A percentile compares a stretch with the other conserved stretches of the same genome.
Evolutionary conservation across 2,797 vertebrate species (phyloP).

Genomic region (Lagodon rhomboides): DNA sequence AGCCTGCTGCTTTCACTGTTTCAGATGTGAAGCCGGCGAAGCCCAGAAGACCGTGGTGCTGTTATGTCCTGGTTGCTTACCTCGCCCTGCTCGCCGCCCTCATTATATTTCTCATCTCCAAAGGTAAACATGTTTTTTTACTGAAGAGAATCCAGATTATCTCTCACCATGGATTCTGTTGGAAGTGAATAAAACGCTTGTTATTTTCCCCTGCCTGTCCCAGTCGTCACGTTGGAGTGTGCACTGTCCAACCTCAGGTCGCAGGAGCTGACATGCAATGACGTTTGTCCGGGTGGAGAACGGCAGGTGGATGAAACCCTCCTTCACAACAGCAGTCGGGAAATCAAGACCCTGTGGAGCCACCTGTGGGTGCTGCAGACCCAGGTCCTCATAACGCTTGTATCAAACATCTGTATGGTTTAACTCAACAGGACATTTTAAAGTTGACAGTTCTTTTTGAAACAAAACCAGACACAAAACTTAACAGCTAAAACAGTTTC

Average conservation of each 20-base stretch:
- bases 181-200: too few relatives aligned
- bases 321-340: conserved; percentile 65
- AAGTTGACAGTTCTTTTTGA: too few relatives aligned
- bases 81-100: conserved; percentile 83
- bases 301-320: conserved; percentile 4
- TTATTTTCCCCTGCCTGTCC: too few relatives aligned
- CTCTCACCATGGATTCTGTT: too few relatives aligned
- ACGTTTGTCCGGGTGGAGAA: neutral
- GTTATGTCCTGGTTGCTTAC: conserved; percentile 68
- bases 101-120: conserved; percentile 79
- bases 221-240: conserved; percentile 64
- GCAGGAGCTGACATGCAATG: neutral
- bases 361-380: conserved; percentile 54
- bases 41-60: conserved; percentile 42
- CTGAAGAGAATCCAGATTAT: neutral
- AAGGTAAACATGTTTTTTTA: conserved; percentile 81
- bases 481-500: too few relatives aligned
- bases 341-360: conserved; percentile 41
- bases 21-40: conserved; percentile 69
- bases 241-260: neutral
- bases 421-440: too few relatives aligned
- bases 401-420: too few relatives aligned
- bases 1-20: conserved; percentile 37
- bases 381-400: conserved; percentile 49
- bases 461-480: too few relatives aligned